Percentiles rank a stretch among this genome's conserved stretches.
Conservation (phyloP, 2,888 invertebrate species). For the Aquatica leii region DNA sequence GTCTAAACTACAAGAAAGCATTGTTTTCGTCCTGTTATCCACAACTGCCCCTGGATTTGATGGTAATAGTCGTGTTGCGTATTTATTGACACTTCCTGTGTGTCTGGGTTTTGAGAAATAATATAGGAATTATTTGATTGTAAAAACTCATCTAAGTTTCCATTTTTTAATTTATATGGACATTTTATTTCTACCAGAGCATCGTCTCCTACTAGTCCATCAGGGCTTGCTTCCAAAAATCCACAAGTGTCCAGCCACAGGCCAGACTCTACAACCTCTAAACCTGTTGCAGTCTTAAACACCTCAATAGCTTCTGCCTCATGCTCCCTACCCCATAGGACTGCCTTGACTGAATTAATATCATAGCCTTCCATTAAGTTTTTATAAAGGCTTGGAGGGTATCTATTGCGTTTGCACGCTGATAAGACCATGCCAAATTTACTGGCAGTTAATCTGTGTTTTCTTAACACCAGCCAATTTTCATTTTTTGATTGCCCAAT, state of each 20-base stretch:
- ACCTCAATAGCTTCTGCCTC: background rate
- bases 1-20: background rate
- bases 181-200: background rate
- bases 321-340: background rate
- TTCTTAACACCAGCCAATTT: background rate
- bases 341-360: background rate
- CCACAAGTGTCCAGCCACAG: too few species aligned
- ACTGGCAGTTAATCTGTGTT: background rate
- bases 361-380: background rate
- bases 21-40: background rate
- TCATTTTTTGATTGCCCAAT: slow-evolving; percentile 1
- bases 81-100: background rate
- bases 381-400: background rate
- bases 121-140: background rate
- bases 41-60: background rate
- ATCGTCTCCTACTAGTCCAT: slow-evolving; percentile 2
- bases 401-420: background rate
- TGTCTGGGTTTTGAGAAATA: background rate
- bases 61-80: background rate
- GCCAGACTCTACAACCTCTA: background rate
- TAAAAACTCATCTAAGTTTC: background rate
- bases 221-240: background rate
- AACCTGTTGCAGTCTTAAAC: background rate
- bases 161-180: background rate
- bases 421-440: background rate